Evolutionary conservation across 2,113 vertebrate species (phyloP).

Genomic region (Panurus biarmicus): DNA sequence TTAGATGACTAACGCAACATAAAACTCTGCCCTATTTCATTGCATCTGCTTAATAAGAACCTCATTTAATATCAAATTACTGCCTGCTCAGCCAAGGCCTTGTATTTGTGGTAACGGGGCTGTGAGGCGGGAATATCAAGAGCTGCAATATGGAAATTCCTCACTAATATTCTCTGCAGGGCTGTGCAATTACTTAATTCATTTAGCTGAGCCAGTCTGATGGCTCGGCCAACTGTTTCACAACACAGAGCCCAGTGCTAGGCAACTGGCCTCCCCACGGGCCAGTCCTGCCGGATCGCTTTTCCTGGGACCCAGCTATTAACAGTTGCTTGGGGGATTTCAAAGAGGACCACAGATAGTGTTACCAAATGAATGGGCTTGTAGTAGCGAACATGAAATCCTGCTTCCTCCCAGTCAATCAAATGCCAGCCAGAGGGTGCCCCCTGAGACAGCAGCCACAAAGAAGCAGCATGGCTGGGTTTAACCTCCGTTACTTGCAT

Average conservation of each 20-base stretch:
- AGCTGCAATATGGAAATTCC: slow-evolving; percentile 87
- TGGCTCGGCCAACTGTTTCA: slow-evolving; percentile 69
- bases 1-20: slow-evolving; percentile 72
- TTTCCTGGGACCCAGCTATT: slow-evolving; percentile 78
- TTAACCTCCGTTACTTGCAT: fast-evolving
- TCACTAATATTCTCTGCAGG: slow-evolving; percentile 76
- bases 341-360: slow-evolving; percentile 45
- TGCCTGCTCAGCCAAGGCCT: slow-evolving; percentile 70
- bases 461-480: not conserved
- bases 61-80: slow-evolving; percentile 83
- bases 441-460: not conserved
- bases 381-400: slow-evolving; percentile 4
- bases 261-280: slow-evolving; percentile 68
- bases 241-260: slow-evolving; percentile 65
- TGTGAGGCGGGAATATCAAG: slow-evolving; percentile 82
- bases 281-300: slow-evolving; percentile 66
- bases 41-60: slow-evolving; percentile 79
- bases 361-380: slow-evolving; percentile 56
- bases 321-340: slow-evolving; percentile 70
- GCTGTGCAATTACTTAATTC: slow-evolving; percentile 81
- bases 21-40: slow-evolving; percentile 64
- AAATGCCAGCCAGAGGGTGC: not conserved
- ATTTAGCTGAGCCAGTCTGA: slow-evolving; percentile 76
- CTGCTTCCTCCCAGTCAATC: slow-evolving; percentile 12
- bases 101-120: slow-evolving; percentile 71